These are phyloP conservation scores for Alectura lathami DNA, from an alignment of 2,113 vertebrate genomes.

Conservation along the genomic window DNA sequence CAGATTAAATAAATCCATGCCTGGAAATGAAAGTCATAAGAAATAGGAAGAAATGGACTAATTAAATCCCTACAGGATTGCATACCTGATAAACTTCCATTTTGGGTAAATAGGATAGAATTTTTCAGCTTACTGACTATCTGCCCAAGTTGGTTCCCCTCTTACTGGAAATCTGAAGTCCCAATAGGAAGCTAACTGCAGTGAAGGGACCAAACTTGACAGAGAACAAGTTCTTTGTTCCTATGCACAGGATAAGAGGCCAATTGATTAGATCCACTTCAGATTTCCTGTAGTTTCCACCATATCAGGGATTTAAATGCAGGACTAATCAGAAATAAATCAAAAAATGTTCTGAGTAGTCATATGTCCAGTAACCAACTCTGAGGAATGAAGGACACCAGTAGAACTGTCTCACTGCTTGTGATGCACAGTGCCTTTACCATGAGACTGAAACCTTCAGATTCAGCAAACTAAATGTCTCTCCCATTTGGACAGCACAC, in stretches of 20 bases:
- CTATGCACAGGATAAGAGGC: background rate
- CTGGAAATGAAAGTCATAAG: background rate
- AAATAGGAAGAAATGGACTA: background rate
- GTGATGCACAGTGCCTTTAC: background rate
- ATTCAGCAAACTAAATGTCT: background rate
- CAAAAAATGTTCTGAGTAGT: background rate
- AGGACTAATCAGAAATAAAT: background rate
- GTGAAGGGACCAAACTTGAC: background rate
- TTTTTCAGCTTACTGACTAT: background rate
- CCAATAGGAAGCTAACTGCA: background rate
- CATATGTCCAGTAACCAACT: accelerated
- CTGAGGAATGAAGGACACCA: background rate
- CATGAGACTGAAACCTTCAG: background rate
- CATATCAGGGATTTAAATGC: background rate
- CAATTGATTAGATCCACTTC: accelerated
- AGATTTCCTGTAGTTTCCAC: background rate
- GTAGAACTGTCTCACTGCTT: background rate
- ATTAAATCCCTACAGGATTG: background rate
- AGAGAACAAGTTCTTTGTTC: background rate
- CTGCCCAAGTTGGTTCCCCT: background rate
- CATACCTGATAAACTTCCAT: background rate
- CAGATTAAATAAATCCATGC: background rate
- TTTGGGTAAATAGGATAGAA: background rate
- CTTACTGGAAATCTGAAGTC: background rate
- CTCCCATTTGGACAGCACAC: background rate